Evolutionary conservation across 2,113 vertebrate species (phyloP).

Genomic region (Python bivittatus): DNA sequence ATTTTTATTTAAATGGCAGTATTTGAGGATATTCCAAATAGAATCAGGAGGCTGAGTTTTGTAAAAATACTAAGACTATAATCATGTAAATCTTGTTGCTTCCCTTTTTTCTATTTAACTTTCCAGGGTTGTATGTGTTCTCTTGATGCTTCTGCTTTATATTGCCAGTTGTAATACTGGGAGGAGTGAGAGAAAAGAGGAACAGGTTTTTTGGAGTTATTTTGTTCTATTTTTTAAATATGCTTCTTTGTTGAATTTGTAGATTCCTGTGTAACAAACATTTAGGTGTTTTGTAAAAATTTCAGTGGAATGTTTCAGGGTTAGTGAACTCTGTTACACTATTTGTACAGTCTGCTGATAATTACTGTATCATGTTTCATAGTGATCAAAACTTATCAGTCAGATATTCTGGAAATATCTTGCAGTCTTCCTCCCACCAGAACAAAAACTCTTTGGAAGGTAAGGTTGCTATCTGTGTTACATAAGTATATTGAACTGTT

Average conservation of each 20-base stretch:
- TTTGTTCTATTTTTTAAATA: background rate
- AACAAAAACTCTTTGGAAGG: slow-evolving; percentile 65
- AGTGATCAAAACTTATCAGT: slow-evolving; percentile 79
- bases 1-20: background rate
- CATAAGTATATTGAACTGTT: background rate
- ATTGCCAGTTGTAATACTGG: background rate
- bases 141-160: background rate
- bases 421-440: slow-evolving; percentile 58
- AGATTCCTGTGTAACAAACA: background rate
- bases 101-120: background rate
- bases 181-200: background rate
- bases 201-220: background rate
- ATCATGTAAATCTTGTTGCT: background rate
- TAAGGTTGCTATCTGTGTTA: slow-evolving; percentile 53
- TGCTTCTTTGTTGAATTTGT: background rate
- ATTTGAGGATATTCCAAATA: background rate
- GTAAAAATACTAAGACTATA: background rate
- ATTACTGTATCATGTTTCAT: slow-evolving; percentile 56
- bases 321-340: background rate
- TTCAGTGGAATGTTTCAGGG: background rate
- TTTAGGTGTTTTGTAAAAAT: background rate
- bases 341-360: background rate
- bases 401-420: slow-evolving; percentile 59
- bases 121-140: background rate
- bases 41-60: background rate